Base-by-base conservation (phyloP, 2,113 vertebrate species). In the Cyanoramphus novaezelandiae region DNA sequence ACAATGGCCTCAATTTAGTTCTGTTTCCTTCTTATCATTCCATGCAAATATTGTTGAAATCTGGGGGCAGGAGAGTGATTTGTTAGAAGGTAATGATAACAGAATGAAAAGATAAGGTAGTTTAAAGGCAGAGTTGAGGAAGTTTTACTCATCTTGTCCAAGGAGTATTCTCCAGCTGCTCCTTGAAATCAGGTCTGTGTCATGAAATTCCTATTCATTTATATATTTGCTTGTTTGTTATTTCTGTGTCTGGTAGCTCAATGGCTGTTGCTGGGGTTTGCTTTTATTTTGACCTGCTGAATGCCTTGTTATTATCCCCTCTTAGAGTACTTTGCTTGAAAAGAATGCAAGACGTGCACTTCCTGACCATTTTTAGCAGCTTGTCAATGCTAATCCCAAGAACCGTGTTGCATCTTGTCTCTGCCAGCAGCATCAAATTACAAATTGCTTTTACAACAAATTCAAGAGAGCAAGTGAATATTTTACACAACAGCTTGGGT, bases 301-400 rank as follows among this genome's bases (percentile, higher is more conserved):
- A 53, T 72, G 71, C 63, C 55, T 81, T 77, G 9, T 69, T 91
- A 49, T 52, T 86, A 43, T 41, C 6, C 3, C 5, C 4, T 64
- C 9, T 47, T 7, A 5, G 77, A 65, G 18, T 18, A 72, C 12
- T 12, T 65, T 65, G 57, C 27, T 63, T 75, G 55, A 84, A 83
- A 69, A 75, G 43, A 25, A 57, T 9, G 2, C 41, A 33, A 31
- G 16, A 50, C 0, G 0, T 20, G 13, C 6, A 8, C 24, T 74
- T 91, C 49, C 55, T 86, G 46, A 31, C 20, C 41, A 4, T 82
- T 82, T 91, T 89, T 41, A 78, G 31, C 49, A 86, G 50, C 14
- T 91, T 94, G 43, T 65, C 62, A 78, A 37, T 70, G 44, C 29
- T 94, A 67, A 81, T 94, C 64, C 83, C 59, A 77, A 35, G 76